Evolutionary conservation across 2,888 invertebrate genomes (phyloP).

Genomic region (Volucella inflata): DNA sequence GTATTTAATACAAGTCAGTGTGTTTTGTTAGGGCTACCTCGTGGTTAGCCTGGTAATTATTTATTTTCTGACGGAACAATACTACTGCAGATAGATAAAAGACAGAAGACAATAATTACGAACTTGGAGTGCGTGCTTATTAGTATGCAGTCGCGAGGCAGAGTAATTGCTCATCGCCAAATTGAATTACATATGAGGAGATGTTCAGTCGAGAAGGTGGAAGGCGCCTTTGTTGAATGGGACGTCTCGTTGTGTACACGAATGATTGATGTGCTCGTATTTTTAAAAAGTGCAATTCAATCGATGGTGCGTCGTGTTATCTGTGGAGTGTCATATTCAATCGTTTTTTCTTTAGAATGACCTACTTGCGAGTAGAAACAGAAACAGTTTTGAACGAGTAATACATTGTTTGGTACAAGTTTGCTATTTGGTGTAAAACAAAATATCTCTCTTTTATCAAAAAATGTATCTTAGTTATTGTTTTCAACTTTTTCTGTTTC

Average conservation of each 20-base stretch:
- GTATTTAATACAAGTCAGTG: slow-evolving; percentile 40
- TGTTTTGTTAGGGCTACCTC: neutral
- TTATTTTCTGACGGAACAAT: slow-evolving; percentile 11
- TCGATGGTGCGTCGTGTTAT: slow-evolving; percentile 17
- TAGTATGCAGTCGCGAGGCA: slow-evolving; percentile 50
- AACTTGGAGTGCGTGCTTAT: slow-evolving; percentile 66
- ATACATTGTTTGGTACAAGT: too few relatives aligned
- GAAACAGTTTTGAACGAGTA: too few relatives aligned
- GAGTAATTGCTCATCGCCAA: slow-evolving; percentile 62
- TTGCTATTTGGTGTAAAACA: too few relatives aligned
- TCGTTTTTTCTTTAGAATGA: neutral
- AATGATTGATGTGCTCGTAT: slow-evolving; percentile 17
- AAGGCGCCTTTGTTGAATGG: slow-evolving; percentile 60
- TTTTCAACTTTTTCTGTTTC: too few relatives aligned
- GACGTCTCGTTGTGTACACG: slow-evolving; percentile 43
- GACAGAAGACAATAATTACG: slow-evolving; percentile 11
- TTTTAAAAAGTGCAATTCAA: slow-evolving; percentile 24
- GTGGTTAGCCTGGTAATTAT: slow-evolving; percentile 1
- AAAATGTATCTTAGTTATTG: too few relatives aligned
- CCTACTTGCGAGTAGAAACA: neutral
- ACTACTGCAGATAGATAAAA: neutral
- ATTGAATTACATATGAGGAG: slow-evolving; percentile 55
- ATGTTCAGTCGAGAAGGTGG: slow-evolving; percentile 55
- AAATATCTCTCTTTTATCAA: too few relatives aligned
- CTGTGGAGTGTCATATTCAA: slow-evolving; percentile 30